A percentile compares a stretch with the other conserved stretches of the same genome.
Evolutionary conservation across 2,113 vertebrate genomes (phyloP).

Genomic region (Cathartes aura): DNA sequence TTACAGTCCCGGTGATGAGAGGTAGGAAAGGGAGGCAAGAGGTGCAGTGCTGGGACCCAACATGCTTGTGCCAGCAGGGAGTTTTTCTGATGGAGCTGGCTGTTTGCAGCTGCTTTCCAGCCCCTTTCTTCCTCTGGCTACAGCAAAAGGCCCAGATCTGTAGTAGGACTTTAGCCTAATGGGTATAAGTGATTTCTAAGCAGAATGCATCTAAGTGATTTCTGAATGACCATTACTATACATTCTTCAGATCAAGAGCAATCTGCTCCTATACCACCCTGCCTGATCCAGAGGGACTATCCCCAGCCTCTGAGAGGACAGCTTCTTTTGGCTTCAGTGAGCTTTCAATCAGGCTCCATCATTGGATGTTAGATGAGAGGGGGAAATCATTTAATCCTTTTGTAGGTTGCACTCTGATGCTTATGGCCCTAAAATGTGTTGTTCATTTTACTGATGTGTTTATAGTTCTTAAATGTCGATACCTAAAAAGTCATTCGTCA

Average conservation of each 20-base stretch:
- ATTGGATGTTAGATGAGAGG: not conserved
- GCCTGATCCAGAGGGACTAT: not conserved
- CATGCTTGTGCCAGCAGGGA: not conserved
- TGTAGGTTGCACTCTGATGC: not conserved
- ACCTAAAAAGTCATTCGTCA: not conserved
- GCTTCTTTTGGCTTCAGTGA: not conserved
- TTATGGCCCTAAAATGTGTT: not conserved
- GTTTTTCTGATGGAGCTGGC: not conserved
- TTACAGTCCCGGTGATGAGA: accelerated
- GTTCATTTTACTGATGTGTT: not conserved
- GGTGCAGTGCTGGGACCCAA: not conserved
- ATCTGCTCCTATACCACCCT: not conserved
- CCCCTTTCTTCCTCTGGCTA: not conserved
- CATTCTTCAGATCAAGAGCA: not conserved
- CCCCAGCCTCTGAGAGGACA: not conserved
- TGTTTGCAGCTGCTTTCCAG: not conserved
- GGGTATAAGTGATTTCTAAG: not conserved
- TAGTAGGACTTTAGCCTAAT: not conserved
- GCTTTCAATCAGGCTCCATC: not conserved
- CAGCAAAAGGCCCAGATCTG: not conserved
- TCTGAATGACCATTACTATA: not conserved
- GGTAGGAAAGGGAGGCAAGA: not conserved
- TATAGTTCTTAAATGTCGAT: not conserved
- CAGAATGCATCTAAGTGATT: not conserved
- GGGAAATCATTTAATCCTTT: not conserved